Conservation (phyloP, 2,888 invertebrate species). For the Sialis lutaria region DNA sequence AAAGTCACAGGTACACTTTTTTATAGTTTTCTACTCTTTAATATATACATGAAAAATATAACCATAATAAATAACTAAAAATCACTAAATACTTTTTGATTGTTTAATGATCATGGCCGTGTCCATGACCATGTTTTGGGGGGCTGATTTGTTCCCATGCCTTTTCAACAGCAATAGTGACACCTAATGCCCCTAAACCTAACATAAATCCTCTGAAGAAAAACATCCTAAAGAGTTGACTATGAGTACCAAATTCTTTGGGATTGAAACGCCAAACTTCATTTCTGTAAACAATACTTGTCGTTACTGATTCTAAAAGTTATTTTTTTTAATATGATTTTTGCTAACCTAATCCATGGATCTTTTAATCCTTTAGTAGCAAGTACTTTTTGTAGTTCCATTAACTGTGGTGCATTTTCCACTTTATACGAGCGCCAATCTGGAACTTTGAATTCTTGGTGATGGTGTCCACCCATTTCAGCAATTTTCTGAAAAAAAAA, state of each 20-base stretch:
- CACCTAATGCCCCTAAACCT: conserved; percentile 39
- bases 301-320: neutral
- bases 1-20: neutral
- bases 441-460: conserved; percentile 46
- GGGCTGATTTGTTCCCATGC: conserved; percentile 21
- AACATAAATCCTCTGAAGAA: conserved; percentile 46
- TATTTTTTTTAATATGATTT: neutral
- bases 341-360: conserved; percentile 65
- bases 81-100: neutral
- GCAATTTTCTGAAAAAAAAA: too few species aligned
- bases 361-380: conserved; percentile 57
- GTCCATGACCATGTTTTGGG: conserved; percentile 26
- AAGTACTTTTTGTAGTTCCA: conserved; percentile 43
- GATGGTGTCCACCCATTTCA: conserved; percentile 21
- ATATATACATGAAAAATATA: neutral
- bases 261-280: conserved; percentile 66
- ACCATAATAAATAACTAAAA: neutral
- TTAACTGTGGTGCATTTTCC: conserved; percentile 46
- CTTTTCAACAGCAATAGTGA: conserved; percentile 33
- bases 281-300: conserved; percentile 35
- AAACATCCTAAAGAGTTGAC: conserved; percentile 23
- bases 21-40: too few species aligned
- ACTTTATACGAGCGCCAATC: conserved; percentile 54
- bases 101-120: conserved; percentile 24
- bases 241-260: conserved; percentile 36